These are phyloP conservation scores for Gastrophysa polygoni DNA, from an alignment of 2,888 invertebrate genomes.

Conservation along the genomic window DNA sequence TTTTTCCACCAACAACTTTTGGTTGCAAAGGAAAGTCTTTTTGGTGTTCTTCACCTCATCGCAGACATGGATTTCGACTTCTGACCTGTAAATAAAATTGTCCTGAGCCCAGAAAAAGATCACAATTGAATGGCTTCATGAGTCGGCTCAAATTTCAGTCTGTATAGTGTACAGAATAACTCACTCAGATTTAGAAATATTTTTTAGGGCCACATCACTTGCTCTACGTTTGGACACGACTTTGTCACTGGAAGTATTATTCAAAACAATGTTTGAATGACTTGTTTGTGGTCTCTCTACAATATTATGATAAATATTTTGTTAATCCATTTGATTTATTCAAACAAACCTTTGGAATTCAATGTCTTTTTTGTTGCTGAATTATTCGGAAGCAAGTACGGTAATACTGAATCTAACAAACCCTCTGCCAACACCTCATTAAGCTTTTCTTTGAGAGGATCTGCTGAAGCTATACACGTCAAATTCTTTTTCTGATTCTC, in stretches of 20 bases:
- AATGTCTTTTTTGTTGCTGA: constrained; percentile 46
- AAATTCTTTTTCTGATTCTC: constrained; percentile 23
- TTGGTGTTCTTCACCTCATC: constrained; percentile 91
- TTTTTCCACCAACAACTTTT: constrained; percentile 83
- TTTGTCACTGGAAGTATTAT: constrained; percentile 27
- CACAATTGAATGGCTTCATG: too few species aligned
- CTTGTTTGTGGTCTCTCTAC: constrained; percentile 12
- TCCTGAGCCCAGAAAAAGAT: too few species aligned
- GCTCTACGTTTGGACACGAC: constrained; percentile 34
- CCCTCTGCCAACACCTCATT: constrained; percentile 78
- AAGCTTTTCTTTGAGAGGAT: constrained; percentile 48
- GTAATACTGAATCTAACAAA: constrained; percentile 79
- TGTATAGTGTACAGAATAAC: constrained; percentile 33
- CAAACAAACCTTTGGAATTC: constrained; percentile 4
- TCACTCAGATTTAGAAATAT: constrained; percentile 60
- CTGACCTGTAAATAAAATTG: constrained; percentile 58
- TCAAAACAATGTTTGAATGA: not conserved
- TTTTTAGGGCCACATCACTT: constrained; percentile 53
- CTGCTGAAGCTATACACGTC: constrained; percentile 29
- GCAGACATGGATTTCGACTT: constrained; percentile 93
- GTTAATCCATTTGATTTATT: too few species aligned
- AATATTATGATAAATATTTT: not conserved
- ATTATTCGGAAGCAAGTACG: constrained; percentile 67
- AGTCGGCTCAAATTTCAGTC: too few species aligned
- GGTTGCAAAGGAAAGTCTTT: constrained; percentile 88